These are phyloP conservation scores for Enteromius trimaculatus DNA, from an alignment of 2,797 vertebrate genomes.

Conservation along the genomic window DNA sequence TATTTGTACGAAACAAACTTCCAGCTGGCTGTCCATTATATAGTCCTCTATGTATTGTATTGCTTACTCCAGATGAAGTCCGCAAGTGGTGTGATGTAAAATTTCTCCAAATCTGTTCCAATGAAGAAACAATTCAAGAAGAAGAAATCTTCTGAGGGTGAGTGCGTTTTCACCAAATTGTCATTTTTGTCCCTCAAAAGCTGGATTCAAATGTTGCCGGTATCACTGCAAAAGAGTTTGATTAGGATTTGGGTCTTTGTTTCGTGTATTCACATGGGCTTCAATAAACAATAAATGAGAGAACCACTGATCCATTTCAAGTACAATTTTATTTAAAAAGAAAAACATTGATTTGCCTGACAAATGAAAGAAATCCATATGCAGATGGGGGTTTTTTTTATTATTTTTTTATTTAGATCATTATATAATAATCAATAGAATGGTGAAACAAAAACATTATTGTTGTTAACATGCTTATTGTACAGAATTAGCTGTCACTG, in stretches of 20 bases:
- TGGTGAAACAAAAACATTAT: constrained; percentile 29
- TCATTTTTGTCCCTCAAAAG: background rate
- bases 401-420: background rate
- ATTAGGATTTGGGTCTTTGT: background rate
- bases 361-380: constrained; percentile 23
- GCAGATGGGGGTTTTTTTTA: background rate
- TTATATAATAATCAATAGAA: constrained; percentile 1
- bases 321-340: constrained; percentile 22
- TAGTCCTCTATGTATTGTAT: background rate
- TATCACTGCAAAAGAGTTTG: background rate
- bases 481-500: constrained; percentile 42
- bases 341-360: background rate
- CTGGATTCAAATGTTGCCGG: background rate
- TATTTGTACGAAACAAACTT: background rate
- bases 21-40: background rate
- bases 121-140: background rate
- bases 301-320: constrained; percentile 34
- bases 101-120: background rate
- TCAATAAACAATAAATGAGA: background rate
- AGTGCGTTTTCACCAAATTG: background rate
- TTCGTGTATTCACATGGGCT: background rate
- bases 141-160: background rate
- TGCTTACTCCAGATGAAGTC: background rate
- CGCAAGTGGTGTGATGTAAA: background rate
- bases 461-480: constrained; percentile 5